These are phyloP conservation scores for Halcyon senegalensis DNA, from an alignment of 2,113 vertebrate genomes.

Conservation along the genomic window DNA sequence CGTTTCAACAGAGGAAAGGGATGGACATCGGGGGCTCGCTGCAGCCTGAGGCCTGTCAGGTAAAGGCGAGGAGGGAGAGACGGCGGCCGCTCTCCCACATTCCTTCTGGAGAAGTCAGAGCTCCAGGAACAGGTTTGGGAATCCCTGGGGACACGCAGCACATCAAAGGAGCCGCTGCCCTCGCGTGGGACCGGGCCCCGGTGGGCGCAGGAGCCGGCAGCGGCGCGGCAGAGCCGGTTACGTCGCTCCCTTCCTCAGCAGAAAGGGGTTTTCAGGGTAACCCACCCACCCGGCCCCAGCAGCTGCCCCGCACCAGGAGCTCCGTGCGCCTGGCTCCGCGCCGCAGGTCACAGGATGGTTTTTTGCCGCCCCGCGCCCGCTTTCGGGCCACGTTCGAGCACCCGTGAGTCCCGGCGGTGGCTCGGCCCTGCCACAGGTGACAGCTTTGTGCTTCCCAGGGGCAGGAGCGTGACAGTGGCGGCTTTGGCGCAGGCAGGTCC, in stretches of 20 bases:
- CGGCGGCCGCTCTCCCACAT: background rate
- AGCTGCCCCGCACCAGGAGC: background rate
- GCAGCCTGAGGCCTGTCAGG: background rate
- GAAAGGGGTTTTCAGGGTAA: background rate
- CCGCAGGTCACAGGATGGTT: background rate
- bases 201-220: background rate
- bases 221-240: background rate
- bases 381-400: background rate
- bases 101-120: background rate
- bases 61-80: background rate
- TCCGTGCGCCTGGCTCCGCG: background rate
- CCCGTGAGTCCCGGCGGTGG: too few relatives aligned
- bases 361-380: background rate
- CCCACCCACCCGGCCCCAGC: background rate
- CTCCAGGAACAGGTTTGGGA: background rate
- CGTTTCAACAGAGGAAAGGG: background rate
- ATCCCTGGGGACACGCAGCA: background rate
- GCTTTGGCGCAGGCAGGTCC: too few relatives aligned
- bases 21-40: background rate
- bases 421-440: background rate
- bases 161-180: background rate
- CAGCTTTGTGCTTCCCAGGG: fast-evolving
- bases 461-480: background rate
- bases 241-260: background rate
- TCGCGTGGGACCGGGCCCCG: too few relatives aligned